Percentiles rank a stretch among this genome's conserved stretches.
These are phyloP conservation scores for Chrysolina americana DNA, from an alignment of 2,888 invertebrate species.

Conservation along the genomic window DNA sequence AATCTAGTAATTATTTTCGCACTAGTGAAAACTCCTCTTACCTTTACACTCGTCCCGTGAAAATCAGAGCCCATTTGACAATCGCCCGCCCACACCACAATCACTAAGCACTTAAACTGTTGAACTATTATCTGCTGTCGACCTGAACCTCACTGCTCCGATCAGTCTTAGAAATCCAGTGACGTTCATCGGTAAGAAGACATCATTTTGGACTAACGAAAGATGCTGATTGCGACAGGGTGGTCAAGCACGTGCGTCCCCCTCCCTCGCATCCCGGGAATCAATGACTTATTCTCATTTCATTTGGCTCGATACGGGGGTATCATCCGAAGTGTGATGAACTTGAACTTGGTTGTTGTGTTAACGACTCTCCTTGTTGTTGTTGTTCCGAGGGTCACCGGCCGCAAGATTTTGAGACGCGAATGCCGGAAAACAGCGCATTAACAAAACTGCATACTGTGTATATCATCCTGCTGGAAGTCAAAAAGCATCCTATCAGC, in stretches of 20 bases:
- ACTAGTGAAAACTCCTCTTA: neutral
- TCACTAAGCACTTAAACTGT: neutral
- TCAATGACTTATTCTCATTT: neutral
- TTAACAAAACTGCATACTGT: too few species aligned
- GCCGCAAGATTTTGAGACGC: neutral
- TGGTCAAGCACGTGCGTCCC: neutral
- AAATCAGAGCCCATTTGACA: conserved; percentile 14
- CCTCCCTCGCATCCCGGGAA: neutral
- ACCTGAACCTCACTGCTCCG: neutral
- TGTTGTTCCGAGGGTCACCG: neutral
- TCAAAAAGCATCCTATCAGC: too few species aligned
- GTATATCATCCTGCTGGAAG: too few species aligned
- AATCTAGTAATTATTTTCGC: neutral
- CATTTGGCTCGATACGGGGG: neutral
- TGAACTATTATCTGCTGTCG: neutral
- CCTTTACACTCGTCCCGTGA: neutral
- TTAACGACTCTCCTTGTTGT: neutral
- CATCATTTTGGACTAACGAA: conserved; percentile 5
- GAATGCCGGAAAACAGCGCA: too few species aligned
- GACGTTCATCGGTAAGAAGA: neutral
- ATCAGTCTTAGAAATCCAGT: neutral
- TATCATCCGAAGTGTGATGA: neutral
- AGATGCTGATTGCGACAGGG: neutral
- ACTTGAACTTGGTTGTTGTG: neutral
- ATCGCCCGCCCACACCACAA: neutral